Base-by-base conservation (phyloP, 2,888 invertebrate species). In the Oxycera nigricornis region DNA sequence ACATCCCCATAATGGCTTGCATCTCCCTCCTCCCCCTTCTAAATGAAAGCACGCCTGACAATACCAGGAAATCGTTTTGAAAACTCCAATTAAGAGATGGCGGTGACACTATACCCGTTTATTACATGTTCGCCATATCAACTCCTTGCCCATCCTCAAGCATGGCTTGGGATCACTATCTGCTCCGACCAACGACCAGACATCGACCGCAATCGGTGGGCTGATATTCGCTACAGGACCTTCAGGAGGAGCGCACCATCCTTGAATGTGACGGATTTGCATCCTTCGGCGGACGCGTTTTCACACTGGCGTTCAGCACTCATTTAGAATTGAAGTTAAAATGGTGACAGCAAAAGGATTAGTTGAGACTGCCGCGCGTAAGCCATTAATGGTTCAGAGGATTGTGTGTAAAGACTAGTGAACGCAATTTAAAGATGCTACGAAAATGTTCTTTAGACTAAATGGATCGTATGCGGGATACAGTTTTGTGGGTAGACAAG, bases 101-200 rank as follows among this genome's bases (percentile, higher is more conserved):
- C 61, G 65, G 50, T 59, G 24, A 30, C 41, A 31, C 67, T 65
- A 30, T 31, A 55, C 50, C 59, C 73, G 75, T 59, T 73, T 75
- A 62, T 41, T 74, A 72, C 55, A 65, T 61, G 65, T 46, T 50
- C n/a, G 46, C 57, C 73, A 50, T 65, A 72, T 73, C 62, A 65
- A 14, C 46, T 46, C 14, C 14, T 46, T 24, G 2, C 61, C 75
- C 67, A 39, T 57, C 14, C 1, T 65, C 61, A 41, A 9, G 9
- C 22, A 35, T 55, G 20, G 20, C 52, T 30, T 24, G 31, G 24
- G 55, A 28, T 70, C 70, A 70, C 55, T 52, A 70, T 70, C 70
- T 55, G 22, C 22, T 3, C 30, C 9, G 31, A 30, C 52, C 52
- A 52, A 20, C 52, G 55, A 22, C 67, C 61, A 61, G 20, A 61